phyloP scores from a whole-genome alignment of 2,888 invertebrate genomes.

The Drosophila greeni region DNA sequence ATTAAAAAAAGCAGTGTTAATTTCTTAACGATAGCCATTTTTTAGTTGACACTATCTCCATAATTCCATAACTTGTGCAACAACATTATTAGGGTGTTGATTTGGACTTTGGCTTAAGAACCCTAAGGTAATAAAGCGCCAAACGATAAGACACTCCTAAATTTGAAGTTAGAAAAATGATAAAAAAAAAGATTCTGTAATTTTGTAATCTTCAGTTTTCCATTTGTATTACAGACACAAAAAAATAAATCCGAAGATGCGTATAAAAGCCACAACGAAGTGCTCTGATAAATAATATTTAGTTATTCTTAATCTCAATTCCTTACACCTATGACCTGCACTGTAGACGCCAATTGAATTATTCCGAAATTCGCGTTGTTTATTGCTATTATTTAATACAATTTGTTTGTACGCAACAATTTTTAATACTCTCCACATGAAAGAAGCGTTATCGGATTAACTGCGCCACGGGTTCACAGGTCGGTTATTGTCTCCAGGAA shows the following conservation, averaged over 20 bases:
- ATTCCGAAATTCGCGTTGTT: constrained; percentile 12
- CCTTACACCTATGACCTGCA: constrained; percentile 18
- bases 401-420: constrained; percentile 35
- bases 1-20: neutral
- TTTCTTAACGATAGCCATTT: neutral
- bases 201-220: neutral
- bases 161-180: neutral
- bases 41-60: neutral
- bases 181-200: neutral
- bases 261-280: neutral
- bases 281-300: neutral
- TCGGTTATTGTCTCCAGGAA: constrained; percentile 35
- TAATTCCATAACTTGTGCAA: constrained; percentile 5
- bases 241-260: neutral
- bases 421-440: constrained; percentile 6
- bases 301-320: neutral
- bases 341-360: constrained; percentile 22
- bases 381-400: constrained; percentile 26
- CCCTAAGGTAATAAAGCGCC: neutral
- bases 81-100: constrained; percentile 1
- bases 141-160: neutral
- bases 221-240: neutral
- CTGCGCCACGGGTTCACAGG: constrained; percentile 13
- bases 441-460: constrained; percentile 18
- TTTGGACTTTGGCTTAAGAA: constrained; percentile 17